Evolutionary conservation across 2,113 vertebrate species (phyloP), one percentile per base, ranked within the genome.

Genomic region (Nipponia nippon): DNA sequence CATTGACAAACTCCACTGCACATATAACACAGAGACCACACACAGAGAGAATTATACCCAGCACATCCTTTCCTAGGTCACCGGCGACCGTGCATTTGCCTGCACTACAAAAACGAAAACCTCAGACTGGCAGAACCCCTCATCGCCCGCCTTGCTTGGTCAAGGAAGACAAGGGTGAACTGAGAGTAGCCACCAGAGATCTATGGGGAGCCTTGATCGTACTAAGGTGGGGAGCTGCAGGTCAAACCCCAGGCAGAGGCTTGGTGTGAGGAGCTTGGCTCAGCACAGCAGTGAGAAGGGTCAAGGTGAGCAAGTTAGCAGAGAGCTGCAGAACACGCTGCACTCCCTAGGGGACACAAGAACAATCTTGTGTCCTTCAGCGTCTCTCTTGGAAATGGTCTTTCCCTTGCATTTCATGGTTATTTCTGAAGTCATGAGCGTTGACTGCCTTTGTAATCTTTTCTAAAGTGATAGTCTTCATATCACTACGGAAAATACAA

Each of bases 141-240:
- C 18, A 1, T 22, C 38, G 14, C 7, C 18, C 11, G 3, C 22
- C 22, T 26, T 29, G 49, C 63, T 25, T 5, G 11, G 5, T 34
- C 30, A 30, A 19, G 14, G 40, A 53, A 70, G 30, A 27, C 17
- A 3, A 9, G 30, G 5, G 27, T 72, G n/a, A 71, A 34, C 26
- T 19, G 53, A 53, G 21, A 44, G 27, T 5, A 58, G 22, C 38
- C 22, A 9, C 13, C 10, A 12, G n/a, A 47, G 26, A 27, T 11
- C 38, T 23, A 2, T 4, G n/a, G n/a, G 52, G n/a, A 72, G 34
- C 11, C 34, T 7, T 5, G 38, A 0, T 16, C 1, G 0, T 21
- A 3, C 19, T 2, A 1, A 40, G 46, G 49, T 6, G 23, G 14
- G 66, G 6, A 75, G 52, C 30, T 89, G 58, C 62, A 46, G n/a